Base-by-base conservation (phyloP, 2,113 vertebrate species). In the Periophthalmodon schlosseri region DNA sequence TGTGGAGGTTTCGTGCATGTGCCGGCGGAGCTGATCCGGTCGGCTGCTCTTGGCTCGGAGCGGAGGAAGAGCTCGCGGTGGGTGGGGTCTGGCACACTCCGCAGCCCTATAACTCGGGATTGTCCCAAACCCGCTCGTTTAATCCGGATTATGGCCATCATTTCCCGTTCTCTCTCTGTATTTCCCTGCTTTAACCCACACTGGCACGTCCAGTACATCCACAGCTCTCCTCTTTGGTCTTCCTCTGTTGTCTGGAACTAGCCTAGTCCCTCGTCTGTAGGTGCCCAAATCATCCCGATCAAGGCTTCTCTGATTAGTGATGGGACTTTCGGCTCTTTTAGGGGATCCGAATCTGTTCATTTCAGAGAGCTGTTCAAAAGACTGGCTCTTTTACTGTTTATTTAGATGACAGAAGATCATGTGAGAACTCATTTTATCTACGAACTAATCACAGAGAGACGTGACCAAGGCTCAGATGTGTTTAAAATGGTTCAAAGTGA, bases 121-220 rank as follows among this genome's bases (percentile, higher is more conserved):
- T 90, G 90, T 91, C 88, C 86, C 85, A 91, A 91, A 91, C 79
- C 84, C 82, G 75, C 72, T 46, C 63, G 82, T 85, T 91, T 91
- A 93, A 93, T 93, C 90, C 80, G 83, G 92, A 93, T 93, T 93
- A 91, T 2, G 24, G 50, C 77, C 86, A 84, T 91, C 73, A 77
- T 85, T 84, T 83, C 83, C 76, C 72, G 69, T 81, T 75, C 78
- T 46, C 78, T 56, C 57, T 57, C 61, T 60, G 60, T 72, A 81
- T 78, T 58, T 82, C 80, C 79, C 74, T 80, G 44, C 64, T 14
- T n/a, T 69, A 58, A 71, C 71, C 69, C 50, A 57, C 28, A 57
- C 15, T 63, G 34, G 28, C n/a, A 9, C 28, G 39, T 39, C 60
- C 54, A 34, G 7, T 34, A 24, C 58, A 34, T 28, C 58, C 28